Conservation (phyloP, 2,113 vertebrate genomes). For the Rhabdornis inornatus region DNA sequence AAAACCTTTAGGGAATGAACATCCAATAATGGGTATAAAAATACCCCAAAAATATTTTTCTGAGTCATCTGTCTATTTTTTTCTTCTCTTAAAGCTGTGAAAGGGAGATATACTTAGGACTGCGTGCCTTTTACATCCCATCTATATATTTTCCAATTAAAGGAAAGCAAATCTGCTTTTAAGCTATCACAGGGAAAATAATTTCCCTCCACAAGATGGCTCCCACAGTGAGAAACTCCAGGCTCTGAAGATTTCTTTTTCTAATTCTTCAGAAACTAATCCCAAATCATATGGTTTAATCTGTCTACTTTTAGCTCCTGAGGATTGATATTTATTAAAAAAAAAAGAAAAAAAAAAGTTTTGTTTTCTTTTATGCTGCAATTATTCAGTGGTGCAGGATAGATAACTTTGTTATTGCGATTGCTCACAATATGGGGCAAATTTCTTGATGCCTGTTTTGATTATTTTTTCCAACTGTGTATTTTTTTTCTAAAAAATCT, state of each 20-base stretch:
- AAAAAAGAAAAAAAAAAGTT: not conserved
- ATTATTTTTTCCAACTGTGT: not conserved
- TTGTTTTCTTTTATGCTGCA: not conserved
- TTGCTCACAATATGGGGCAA: not conserved
- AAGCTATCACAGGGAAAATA: not conserved
- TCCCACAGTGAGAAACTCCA: not conserved
- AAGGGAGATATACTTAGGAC: not conserved
- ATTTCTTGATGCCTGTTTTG: not conserved
- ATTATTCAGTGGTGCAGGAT: not conserved
- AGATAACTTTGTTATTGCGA: not conserved
- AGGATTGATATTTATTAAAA: not conserved
- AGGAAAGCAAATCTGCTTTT: not conserved
- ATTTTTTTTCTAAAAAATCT: not conserved
- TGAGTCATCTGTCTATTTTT: not conserved
- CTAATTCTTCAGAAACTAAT: not conserved
- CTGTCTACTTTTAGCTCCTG: not conserved
- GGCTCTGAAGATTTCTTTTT: not conserved
- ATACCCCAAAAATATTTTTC: not conserved
- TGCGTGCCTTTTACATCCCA: not conserved
- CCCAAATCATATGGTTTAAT: not conserved
- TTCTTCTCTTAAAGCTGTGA: not conserved
- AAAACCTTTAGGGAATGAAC: not conserved
- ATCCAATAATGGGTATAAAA: not conserved
- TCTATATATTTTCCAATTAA: not conserved
- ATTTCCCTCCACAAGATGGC: conserved; percentile 37